Conservation (phyloP, 2,113 vertebrate species). For the Macquaria australasica region DNA sequence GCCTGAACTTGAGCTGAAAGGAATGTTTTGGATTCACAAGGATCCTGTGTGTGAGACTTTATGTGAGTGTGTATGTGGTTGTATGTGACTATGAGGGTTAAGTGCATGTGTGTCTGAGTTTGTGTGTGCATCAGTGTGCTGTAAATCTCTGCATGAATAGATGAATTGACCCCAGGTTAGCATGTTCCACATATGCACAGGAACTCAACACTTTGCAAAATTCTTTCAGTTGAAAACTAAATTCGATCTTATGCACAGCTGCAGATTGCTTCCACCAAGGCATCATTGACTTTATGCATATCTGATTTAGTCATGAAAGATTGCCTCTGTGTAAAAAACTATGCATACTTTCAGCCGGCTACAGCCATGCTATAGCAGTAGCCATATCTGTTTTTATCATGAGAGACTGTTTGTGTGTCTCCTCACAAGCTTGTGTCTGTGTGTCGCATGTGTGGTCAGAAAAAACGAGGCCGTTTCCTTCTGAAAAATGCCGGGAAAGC, state of each 20-base stretch:
- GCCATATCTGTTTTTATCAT: constrained; percentile 63
- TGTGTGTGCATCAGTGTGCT: constrained; percentile 13
- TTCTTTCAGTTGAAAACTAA: background rate
- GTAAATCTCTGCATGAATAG: constrained; percentile 56
- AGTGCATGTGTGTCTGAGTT: constrained; percentile 18
- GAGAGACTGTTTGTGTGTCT: constrained; percentile 56
- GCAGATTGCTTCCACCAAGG: background rate
- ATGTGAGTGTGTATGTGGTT: constrained; percentile 34
- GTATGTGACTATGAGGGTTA: constrained; percentile 45
- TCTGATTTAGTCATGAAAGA: constrained; percentile 44
- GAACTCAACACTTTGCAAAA: constrained; percentile 9
- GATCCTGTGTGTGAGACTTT: constrained; percentile 68
- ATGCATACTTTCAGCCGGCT: constrained; percentile 24
- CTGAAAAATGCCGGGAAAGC: constrained; percentile 69
- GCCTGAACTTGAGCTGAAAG: constrained; percentile 84
- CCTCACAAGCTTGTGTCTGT: constrained; percentile 65
- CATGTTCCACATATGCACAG: constrained; percentile 24
- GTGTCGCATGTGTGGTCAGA: constrained; percentile 60
- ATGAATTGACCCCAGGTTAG: constrained; percentile 56
- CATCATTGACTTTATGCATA: background rate
- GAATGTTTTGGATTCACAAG: constrained; percentile 84
- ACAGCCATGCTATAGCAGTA: background rate
- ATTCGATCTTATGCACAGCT: constrained; percentile 2
- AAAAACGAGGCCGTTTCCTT: constrained; percentile 62
- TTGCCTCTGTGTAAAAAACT: constrained; percentile 27